Conservation (phyloP, 92 coral and sea anemone species). For the Palythoa grandiflora region DNA sequence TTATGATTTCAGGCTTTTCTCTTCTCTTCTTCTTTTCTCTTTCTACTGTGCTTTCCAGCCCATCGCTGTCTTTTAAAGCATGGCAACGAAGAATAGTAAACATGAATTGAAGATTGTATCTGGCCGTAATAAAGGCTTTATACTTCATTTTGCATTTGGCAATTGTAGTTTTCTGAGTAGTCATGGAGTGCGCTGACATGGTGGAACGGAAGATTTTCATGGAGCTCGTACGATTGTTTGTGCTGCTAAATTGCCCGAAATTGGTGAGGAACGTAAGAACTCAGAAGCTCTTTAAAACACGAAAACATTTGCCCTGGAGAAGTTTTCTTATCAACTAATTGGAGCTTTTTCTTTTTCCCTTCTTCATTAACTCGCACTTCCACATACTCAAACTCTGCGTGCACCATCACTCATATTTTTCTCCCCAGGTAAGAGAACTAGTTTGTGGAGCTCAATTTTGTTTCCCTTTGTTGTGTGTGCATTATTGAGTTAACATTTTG, state of each 20-base stretch:
- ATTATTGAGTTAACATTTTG: conserved; percentile 12
- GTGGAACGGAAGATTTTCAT: conserved; percentile 58
- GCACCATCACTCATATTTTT: not conserved
- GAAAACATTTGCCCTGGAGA: conserved; percentile 39
- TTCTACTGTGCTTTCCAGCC: too few relatives aligned
- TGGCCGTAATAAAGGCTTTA: not conserved
- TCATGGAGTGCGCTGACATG: conserved; percentile 53
- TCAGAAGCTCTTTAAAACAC: conserved; percentile 32
- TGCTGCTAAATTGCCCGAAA: conserved; percentile 78
- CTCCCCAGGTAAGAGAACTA: not conserved
- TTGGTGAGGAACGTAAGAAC: conserved; percentile 61
- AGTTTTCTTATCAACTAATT: conserved; percentile 37
- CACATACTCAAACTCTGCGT: conserved; percentile 45
- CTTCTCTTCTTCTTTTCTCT: too few relatives aligned
- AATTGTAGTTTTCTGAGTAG: conserved; percentile 47
- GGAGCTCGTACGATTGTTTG: conserved; percentile 46
- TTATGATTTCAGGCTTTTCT: too few relatives aligned
- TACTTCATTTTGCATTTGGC: conserved; percentile 32
- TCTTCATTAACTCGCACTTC: conserved; percentile 7
- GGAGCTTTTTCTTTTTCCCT: conserved; percentile 39
- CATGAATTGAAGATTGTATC: conserved; percentile 7
- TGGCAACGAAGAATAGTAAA: too few relatives aligned
- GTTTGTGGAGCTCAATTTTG: not conserved
- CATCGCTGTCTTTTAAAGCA: too few relatives aligned
- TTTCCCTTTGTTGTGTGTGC: conserved; percentile 14